Percentiles rank a stretch among this genome's conserved stretches.
phyloP scores from a whole-genome alignment of 2,113 vertebrate genomes.

The Anhinga anhinga region DNA sequence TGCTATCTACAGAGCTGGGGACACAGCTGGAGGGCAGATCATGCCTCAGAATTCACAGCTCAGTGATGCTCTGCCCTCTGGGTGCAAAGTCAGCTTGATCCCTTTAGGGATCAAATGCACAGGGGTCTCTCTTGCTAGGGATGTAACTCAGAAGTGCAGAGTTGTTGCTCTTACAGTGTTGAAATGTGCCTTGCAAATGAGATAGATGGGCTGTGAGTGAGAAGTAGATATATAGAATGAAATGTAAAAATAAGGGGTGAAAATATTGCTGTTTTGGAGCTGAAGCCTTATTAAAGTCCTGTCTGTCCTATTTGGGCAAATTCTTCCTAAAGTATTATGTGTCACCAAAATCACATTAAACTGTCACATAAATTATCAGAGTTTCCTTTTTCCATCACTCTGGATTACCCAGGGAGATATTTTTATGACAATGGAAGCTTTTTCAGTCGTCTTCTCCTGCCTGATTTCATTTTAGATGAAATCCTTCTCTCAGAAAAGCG shows the following conservation, averaged over 20 bases:
- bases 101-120: not conserved
- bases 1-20: not conserved
- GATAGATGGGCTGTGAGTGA: not conserved
- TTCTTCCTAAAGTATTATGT: slow-evolving; percentile 68
- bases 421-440: slow-evolving; percentile 68
- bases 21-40: not conserved
- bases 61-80: not conserved
- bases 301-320: slow-evolving; percentile 66
- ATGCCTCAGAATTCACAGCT: not conserved
- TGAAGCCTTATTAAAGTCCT: slow-evolving; percentile 61
- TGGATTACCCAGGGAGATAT: slow-evolving; percentile 64
- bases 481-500: slow-evolving; percentile 15
- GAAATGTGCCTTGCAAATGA: not conserved
- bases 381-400: slow-evolving; percentile 70
- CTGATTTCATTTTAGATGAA: slow-evolving; percentile 46
- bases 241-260: not conserved
- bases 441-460: slow-evolving; percentile 39
- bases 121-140: not conserved
- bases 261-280: slow-evolving; percentile 36
- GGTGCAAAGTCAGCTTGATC: slow-evolving; percentile 16
- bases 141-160: not conserved
- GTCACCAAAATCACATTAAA: slow-evolving; percentile 74
- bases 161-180: not conserved
- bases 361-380: slow-evolving; percentile 75
- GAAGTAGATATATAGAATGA: not conserved